A percentile compares a stretch with the other conserved stretches of the same genome.
phyloP scores from a whole-genome alignment of 2,888 invertebrate genomes.

The Isotomurus palustris region DNA sequence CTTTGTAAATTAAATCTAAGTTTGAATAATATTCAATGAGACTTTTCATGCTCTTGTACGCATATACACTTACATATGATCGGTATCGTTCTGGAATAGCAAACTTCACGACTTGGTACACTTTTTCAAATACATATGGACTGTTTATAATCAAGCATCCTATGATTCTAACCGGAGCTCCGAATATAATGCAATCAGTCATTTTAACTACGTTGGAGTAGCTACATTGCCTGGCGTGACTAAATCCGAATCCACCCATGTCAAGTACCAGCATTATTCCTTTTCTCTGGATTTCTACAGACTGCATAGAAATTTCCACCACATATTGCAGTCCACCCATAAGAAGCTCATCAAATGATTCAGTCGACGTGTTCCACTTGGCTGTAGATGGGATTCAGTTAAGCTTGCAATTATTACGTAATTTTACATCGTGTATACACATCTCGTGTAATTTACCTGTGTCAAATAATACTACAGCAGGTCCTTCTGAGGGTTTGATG shows the following conservation, averaged over 20 bases:
- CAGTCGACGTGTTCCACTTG: neutral
- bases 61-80: conserved; percentile 6
- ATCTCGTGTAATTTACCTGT: neutral
- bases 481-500: neutral
- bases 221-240: conserved; percentile 5
- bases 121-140: conserved; percentile 8
- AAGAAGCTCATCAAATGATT: neutral
- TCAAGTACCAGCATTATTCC: conserved; percentile 5
- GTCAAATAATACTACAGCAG: neutral
- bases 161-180: neutral
- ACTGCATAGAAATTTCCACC: neutral
- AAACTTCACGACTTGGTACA: conserved; percentile 3
- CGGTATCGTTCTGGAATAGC: conserved; percentile 8
- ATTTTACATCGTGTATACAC: neutral
- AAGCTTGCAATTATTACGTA: too few relatives aligned
- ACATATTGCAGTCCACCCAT: neutral
- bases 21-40: neutral
- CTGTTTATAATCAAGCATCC: neutral
- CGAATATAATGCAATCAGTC: conserved; percentile 8
- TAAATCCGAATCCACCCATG: conserved; percentile 1
- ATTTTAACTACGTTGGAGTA: conserved; percentile 3
- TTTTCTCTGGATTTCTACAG: neutral
- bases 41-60: neutral
- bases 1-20: too few relatives aligned
- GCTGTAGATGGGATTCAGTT: neutral